Evolutionary conservation across 2,888 invertebrate species (phyloP).

Genomic region (Arrhopalites spinosus): DNA sequence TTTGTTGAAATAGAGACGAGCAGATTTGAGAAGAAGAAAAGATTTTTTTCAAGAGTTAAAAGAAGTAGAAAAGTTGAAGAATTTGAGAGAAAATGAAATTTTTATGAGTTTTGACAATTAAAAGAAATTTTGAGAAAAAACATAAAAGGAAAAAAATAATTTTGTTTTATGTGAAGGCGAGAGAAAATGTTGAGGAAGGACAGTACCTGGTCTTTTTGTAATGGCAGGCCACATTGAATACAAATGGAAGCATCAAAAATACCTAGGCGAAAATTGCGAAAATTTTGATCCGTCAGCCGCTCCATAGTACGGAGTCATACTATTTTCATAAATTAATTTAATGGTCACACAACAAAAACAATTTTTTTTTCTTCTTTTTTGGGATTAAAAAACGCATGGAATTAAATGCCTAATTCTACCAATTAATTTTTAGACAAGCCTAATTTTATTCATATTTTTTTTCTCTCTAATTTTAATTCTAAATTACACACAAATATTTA

Average conservation of each 20-base stretch:
- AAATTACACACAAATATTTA: too few relatives aligned
- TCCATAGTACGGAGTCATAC: conserved; percentile 36
- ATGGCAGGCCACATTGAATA: conserved; percentile 35
- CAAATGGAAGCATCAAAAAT: conserved; percentile 38
- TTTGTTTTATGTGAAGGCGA: conserved; percentile 21
- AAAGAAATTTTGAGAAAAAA: neutral
- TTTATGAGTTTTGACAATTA: neutral
- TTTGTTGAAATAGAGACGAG: too few relatives aligned
- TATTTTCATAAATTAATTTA: neutral
- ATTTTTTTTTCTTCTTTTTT: too few relatives aligned
- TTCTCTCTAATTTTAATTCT: neutral
- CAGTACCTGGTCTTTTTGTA: conserved; percentile 26
- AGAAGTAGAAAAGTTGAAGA: neutral
- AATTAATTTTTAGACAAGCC: neutral
- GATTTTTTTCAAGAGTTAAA: too few relatives aligned
- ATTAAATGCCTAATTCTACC: too few relatives aligned
- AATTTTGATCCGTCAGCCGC: conserved; percentile 35
- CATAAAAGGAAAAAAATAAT: neutral
- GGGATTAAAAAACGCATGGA: too few relatives aligned
- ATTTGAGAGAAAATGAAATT: neutral
- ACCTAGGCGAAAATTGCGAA: conserved; percentile 31
- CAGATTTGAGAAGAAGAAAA: too few relatives aligned
- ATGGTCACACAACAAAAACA: conserved; percentile 21
- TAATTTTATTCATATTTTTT: conserved; percentile 13
- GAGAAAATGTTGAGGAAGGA: conserved; percentile 32